These are phyloP conservation scores for Agelas oroides DNA, from an alignment of 37 sponge, comb jelly and placozoan species.

Conservation along the genomic window DNA sequence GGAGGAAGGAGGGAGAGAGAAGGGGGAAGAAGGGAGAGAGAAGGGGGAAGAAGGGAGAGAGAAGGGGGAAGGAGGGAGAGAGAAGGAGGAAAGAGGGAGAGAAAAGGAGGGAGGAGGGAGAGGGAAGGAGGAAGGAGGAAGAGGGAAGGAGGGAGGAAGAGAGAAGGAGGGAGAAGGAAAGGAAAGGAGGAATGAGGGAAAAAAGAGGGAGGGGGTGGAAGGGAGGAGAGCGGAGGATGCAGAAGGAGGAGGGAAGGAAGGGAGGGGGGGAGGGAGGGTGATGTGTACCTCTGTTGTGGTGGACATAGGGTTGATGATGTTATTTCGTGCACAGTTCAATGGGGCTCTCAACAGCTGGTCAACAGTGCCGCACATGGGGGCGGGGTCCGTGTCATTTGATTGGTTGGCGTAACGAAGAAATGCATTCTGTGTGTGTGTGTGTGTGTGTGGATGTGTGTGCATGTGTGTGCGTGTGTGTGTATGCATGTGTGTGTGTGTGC, in stretches of 20 bases:
- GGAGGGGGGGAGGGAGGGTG: neutral
- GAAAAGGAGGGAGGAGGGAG: too few species aligned
- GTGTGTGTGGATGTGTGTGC: neutral
- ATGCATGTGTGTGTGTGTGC: too few species aligned
- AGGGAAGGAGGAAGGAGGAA: too few species aligned
- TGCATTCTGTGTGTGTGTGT: neutral
- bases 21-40: too few species aligned
- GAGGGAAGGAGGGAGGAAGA: too few species aligned
- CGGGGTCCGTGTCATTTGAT: neutral
- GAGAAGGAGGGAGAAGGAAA: too few species aligned
- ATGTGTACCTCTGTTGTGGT: neutral
- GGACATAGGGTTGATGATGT: conserved; percentile 40
- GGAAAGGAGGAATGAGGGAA: neutral
- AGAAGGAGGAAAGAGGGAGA: too few species aligned
- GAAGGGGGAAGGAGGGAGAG: too few species aligned
- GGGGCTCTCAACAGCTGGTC: conserved; percentile 17
- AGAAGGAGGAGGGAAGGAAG: neutral
- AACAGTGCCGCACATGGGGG: conserved; percentile 46
- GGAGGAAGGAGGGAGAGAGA: too few species aligned
- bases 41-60: too few species aligned
- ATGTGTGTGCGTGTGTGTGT: too few species aligned
- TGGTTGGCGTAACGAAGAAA: conserved; percentile 3
- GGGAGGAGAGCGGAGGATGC: neutral
- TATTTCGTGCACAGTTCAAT: conserved; percentile 22
- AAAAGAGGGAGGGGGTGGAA: neutral